Percentiles rank a stretch among this genome's conserved stretches.
phyloP scores from a whole-genome alignment of 2,888 invertebrate genomes.

The Tiliacea aurago region DNA sequence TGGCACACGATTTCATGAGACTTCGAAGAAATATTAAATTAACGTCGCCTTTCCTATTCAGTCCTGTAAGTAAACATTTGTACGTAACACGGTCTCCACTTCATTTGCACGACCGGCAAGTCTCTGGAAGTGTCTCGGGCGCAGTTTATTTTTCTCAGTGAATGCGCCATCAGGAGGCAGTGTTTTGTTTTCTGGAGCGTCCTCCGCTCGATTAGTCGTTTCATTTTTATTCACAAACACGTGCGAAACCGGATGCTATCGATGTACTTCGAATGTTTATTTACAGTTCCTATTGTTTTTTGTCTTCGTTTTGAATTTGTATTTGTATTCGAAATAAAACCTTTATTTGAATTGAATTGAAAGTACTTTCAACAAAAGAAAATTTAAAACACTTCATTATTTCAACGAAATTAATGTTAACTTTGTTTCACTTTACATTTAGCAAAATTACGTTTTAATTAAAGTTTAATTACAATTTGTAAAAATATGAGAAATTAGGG shows the following conservation, averaged over 20 bases:
- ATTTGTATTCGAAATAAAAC: slow-evolving; percentile 31
- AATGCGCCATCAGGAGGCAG: slow-evolving; percentile 73
- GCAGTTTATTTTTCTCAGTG: slow-evolving; percentile 80
- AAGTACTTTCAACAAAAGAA: slow-evolving; percentile 2
- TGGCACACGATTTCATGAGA: slow-evolving; percentile 55
- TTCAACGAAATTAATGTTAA: slow-evolving; percentile 1
- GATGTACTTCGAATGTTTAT: slow-evolving; percentile 64
- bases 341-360: slow-evolving; percentile 29
- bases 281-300: slow-evolving; percentile 57
- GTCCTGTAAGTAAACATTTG: slow-evolving; percentile 75
- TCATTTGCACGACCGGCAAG: slow-evolving; percentile 75
- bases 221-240: slow-evolving; percentile 78
- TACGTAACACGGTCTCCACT: slow-evolving; percentile 78
- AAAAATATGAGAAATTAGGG: not conserved
- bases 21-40: slow-evolving; percentile 66
- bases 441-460: slow-evolving; percentile 14
- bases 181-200: slow-evolving; percentile 80
- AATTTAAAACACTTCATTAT: slow-evolving; percentile 2
- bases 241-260: slow-evolving; percentile 74
- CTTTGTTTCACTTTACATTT: not conserved
- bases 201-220: slow-evolving; percentile 80
- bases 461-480: not conserved
- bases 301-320: slow-evolving; percentile 41
- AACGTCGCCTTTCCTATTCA: slow-evolving; percentile 68
- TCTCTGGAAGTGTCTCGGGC: slow-evolving; percentile 75